Base-by-base conservation (phyloP, 2,888 invertebrate genomes). In the Cremastinae sp. region DNA sequence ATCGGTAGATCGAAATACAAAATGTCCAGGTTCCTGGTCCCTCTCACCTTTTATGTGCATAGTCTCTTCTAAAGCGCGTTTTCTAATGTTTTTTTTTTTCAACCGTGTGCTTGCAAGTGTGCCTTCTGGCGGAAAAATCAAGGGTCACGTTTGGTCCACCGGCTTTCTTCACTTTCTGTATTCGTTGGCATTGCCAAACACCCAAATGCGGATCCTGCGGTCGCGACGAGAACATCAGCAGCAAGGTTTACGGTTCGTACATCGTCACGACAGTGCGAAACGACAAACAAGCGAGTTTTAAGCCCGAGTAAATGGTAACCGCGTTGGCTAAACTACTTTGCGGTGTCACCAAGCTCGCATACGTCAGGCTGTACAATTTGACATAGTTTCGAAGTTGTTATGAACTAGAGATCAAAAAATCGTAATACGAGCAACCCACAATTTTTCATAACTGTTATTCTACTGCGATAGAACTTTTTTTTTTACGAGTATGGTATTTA, bases 231-330 rank as follows among this genome's bases (percentile, higher is more conserved):
- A 61, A 16, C 16, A 16, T 8, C 43, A 69, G 66, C 70, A 58
- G 54, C 73, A 69, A 70, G 68, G 73, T 76, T 80, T 79, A 71
- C 81, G 83, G 84, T 86, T 86, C 73, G 86, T 85, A 82, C 85
- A 84, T 85, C 84, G 79, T 86, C 86, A 85, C 85, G 79, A 77
- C 18, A 66, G 66, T 28, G 54, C 16, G 62, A 28, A 12, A 58
- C 34, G 64, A 51, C 51, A 51, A 75, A 79, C 74, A 79, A 82
- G 80, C 85, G 80, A 81, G 84, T 85, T 86, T 85, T 85, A 84
- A 84, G 86, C 83, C 74, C 78, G 81, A 83, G 80, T 73, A 66
- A 70, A 47, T 70, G 53, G 14, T 22, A 18, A 16, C 53, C n/a
- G 49, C 65, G 68, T 68, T 28, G 70, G 62, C 68, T 20, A 36